A percentile compares a stretch with the other conserved stretches of the same genome.
phyloP scores from a whole-genome alignment of 2,113 vertebrate genomes.

The Elachura formosa region DNA sequence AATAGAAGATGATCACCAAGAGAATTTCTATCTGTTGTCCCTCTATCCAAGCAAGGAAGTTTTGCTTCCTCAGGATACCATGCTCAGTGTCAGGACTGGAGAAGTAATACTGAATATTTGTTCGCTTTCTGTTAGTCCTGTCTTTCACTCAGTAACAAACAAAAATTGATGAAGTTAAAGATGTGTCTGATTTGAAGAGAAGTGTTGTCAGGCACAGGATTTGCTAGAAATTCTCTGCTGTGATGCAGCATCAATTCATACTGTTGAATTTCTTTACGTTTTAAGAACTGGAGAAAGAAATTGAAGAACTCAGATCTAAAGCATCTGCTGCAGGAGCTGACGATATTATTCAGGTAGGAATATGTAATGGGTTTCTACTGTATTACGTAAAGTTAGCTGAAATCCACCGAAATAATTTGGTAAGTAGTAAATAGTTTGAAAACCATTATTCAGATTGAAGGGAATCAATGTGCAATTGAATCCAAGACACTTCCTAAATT shows the following conservation, averaged over 20 bases:
- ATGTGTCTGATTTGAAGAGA: not conserved
- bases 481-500: not conserved
- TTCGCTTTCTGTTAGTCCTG: not conserved
- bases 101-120: not conserved
- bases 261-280: not conserved
- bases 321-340: slow-evolving; percentile 70
- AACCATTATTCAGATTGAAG: not conserved
- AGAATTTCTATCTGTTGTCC: not conserved
- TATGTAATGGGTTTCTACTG: not conserved
- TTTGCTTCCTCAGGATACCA: not conserved
- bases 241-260: not conserved
- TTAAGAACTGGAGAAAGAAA: slow-evolving; percentile 88
- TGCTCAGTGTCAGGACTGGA: not conserved
- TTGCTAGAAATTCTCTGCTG: not conserved
- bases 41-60: not conserved
- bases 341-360: slow-evolving; percentile 84
- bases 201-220: not conserved
- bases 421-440: not conserved
- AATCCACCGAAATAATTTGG: not conserved
- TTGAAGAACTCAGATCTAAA: slow-evolving; percentile 77
- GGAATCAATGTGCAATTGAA: not conserved
- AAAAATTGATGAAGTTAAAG: not conserved
- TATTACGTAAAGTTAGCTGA: not conserved
- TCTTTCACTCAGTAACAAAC: not conserved
- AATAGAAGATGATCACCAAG: not conserved